These are phyloP conservation scores for Allobates femoralis DNA, from an alignment of 2,797 vertebrate species.

Conservation along the genomic window DNA sequence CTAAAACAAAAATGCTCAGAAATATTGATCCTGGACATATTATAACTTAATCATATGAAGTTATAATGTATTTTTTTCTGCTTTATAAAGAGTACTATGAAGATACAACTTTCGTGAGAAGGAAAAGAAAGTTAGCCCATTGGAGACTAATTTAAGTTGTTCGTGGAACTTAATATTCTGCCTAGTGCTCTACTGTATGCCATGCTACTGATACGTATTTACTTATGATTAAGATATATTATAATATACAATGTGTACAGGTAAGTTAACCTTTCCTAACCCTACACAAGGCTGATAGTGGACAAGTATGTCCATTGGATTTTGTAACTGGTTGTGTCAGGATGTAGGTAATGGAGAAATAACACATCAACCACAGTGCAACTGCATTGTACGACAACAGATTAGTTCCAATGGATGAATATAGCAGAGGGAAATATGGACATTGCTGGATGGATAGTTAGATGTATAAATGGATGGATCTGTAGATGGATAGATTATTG, in stretches of 20 bases:
- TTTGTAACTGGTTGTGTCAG: not conserved
- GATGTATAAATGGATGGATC: no score
- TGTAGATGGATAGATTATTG: no score
- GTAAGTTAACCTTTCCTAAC: not conserved
- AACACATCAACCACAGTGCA: not conserved
- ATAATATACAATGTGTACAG: no score
- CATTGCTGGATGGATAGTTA: no score
- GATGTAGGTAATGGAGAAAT: not conserved
- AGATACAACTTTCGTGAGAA: not conserved
- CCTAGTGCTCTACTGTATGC: not conserved
- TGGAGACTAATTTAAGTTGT: not conserved
- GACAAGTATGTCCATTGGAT: conserved; percentile 7
- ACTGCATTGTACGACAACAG: not conserved
- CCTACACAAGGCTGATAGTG: conserved; percentile 5
- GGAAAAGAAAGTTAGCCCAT: not conserved
- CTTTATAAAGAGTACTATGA: not conserved
- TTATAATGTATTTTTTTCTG: not conserved
- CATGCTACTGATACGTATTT: no score
- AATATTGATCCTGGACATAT: not conserved
- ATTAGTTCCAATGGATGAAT: not conserved
- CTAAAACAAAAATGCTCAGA: not conserved
- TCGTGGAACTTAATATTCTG: not conserved
- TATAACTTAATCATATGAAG: not conserved
- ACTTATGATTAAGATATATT: not conserved
- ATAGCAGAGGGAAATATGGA: not conserved